These are phyloP conservation scores for Gobio occitaniae DNA, from an alignment of 2,797 vertebrate genomes.

Conservation along the genomic window DNA sequence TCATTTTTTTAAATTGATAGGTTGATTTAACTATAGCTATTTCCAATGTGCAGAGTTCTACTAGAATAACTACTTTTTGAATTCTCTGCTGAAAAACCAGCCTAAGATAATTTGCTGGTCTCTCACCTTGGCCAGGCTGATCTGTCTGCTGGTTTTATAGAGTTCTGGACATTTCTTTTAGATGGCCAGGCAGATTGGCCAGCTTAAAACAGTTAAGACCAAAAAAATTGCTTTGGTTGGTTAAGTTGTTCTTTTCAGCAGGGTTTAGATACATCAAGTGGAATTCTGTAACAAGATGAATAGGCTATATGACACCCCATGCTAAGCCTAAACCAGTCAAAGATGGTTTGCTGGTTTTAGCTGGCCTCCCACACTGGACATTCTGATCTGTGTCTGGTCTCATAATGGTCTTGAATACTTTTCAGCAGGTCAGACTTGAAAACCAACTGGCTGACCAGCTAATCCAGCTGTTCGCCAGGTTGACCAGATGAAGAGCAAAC, in stretches of 20 bases:
- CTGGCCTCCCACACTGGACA: background rate
- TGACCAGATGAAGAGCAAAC: background rate
- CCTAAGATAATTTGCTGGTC: background rate
- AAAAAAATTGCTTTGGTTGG: background rate
- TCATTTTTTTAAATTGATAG: background rate
- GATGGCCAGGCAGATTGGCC: background rate
- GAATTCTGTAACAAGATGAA: background rate
- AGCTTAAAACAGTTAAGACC: background rate
- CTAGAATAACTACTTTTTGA: background rate
- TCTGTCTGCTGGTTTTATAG: background rate
- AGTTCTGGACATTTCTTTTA: background rate
- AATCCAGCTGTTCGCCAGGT: background rate
- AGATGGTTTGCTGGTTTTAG: slow-evolving; percentile 7
- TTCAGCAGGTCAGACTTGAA: background rate
- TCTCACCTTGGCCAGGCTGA: background rate
- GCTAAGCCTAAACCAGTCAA: background rate
- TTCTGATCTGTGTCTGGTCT: background rate
- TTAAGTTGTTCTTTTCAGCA: background rate
- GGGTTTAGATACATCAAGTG: background rate
- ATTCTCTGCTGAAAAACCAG: background rate
- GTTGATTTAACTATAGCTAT: background rate
- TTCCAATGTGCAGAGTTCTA: background rate
- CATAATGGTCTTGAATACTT: background rate
- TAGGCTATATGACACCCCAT: background rate
- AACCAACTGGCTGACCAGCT: background rate